Evolutionary conservation across 2,888 invertebrate genomes (phyloP).

Genomic region (Apocheima hispidaria): DNA sequence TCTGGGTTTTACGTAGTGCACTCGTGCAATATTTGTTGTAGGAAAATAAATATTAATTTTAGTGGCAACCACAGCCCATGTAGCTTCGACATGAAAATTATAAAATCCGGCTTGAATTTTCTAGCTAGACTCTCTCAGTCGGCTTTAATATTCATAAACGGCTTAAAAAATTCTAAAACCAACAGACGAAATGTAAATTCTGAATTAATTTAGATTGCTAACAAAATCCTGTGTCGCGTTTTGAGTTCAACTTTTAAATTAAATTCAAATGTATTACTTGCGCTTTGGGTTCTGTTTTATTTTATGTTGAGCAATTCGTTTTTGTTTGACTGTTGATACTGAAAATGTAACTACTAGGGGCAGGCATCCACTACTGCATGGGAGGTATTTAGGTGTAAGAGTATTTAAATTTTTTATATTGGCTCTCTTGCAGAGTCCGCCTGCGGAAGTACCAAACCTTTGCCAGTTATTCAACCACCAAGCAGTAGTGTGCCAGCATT

Average conservation of each 20-base stretch:
- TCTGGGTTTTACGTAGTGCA: too few relatives aligned
- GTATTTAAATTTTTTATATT: too few relatives aligned
- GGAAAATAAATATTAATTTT: not conserved
- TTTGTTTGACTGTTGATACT: not conserved
- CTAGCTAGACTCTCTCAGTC: conserved; percentile 21
- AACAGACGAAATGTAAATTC: conserved; percentile 34
- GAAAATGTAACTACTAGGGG: not conserved
- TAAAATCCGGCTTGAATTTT: conserved; percentile 9
- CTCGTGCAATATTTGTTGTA: too few relatives aligned
- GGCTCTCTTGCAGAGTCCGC: too few relatives aligned
- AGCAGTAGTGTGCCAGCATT: too few relatives aligned
- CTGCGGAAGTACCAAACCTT: too few relatives aligned
- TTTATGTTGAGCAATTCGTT: conserved; percentile 4
- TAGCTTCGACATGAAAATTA: not conserved
- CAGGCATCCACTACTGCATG: too few relatives aligned
- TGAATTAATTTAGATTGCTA: conserved; percentile 43
- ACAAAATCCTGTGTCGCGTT: conserved; percentile 32
- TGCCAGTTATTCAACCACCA: too few relatives aligned
- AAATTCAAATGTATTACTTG: conserved; percentile 33
- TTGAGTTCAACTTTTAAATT: conserved; percentile 34
- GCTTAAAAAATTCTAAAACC: conserved; percentile 35
- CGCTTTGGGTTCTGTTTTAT: not conserved
- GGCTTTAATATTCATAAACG: conserved; percentile 35
- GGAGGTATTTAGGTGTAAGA: too few relatives aligned
- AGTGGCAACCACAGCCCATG: not conserved